These are phyloP conservation scores for Parauchenoglanis punctatus DNA, from an alignment of 2,797 vertebrate genomes.

Conservation along the genomic window DNA sequence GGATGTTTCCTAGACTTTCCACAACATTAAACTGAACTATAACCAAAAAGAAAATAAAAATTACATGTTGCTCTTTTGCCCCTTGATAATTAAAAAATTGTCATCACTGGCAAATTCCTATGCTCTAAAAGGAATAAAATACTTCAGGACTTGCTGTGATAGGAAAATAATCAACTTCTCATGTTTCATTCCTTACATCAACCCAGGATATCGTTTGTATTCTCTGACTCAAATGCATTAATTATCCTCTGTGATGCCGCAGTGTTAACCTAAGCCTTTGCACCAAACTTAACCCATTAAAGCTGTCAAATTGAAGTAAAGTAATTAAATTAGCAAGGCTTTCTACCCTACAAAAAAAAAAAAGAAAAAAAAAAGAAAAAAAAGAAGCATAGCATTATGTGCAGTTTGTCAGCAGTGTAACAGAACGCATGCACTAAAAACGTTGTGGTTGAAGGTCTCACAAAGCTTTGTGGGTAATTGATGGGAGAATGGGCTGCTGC, in stretches of 20 bases:
- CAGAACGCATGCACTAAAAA: conserved; percentile 45
- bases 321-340: conserved; percentile 63
- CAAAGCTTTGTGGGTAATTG: conserved; percentile 46
- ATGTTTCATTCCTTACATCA: conserved; percentile 4
- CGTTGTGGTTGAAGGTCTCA: conserved; percentile 43
- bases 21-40: background rate
- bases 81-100: background rate
- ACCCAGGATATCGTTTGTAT: conserved; percentile 44
- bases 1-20: background rate
- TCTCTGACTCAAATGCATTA: conserved; percentile 44
- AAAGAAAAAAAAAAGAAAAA: conserved; percentile 24
- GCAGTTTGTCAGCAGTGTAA: conserved; percentile 59
- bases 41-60: background rate
- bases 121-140: background rate
- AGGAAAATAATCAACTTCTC: conserved; percentile 18
- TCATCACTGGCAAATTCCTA: background rate
- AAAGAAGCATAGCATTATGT: conserved; percentile 49
- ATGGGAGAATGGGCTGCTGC: conserved; percentile 37
- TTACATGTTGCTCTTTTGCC: background rate
- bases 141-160: background rate
- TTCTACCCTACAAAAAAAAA: conserved; percentile 47
- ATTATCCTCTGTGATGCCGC: conserved; percentile 43
- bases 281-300: conserved; percentile 60
- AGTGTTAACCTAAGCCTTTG: conserved; percentile 46
- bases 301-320: conserved; percentile 57